Evolutionary conservation across 2,888 invertebrate species (phyloP), one percentile per base, ranked within the genome.

Genomic region (Proisotoma minuta): DNA sequence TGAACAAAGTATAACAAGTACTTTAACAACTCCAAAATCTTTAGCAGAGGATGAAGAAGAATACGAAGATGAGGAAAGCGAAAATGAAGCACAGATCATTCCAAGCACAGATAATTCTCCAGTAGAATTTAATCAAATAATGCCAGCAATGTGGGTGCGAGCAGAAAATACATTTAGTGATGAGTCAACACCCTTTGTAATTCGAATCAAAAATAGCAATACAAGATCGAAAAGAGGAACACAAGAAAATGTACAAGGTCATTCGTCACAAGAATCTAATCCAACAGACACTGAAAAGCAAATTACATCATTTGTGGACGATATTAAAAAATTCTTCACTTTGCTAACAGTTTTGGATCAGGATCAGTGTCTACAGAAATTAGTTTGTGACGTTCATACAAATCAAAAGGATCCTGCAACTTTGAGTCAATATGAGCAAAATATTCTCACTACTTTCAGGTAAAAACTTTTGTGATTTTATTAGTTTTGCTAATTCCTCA

Each of bases 341-440:
- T 58, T 72, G 12, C 65, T 72, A 2, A 66, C 68, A 8, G 62
- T 68, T 12, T 57, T 72, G 23, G 72, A 72, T 48, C 69, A 72
- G 50, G 70, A 72, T 54, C 64, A 63, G 26, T 72, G 72, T 50
- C 43, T 72, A 24, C 69, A 69, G 53, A 72, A 72, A 61, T 56
- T 72, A 39, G 72, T 72, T 10, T 72, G 72, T 60, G 72, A 72
- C 61, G 72, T 72, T 12, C 72, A 72, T 40, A 65, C 72, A 2
- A 69, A 64, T 51, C 57, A 60, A 26, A 60, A 61, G 28, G 68
- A 64, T n/a, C 59, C 61, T 15, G 29, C 34, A 47, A 58, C 57
- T 40, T 48, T 71, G 50, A 69, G 62, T 1, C 57, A 67, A 23
- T 72, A 72, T 57, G 72, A 72, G 57, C 49, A 59, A 15, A 70